Conservation (phyloP, 1,140 invertebrate species). For the Zaprionus inermis region DNA sequence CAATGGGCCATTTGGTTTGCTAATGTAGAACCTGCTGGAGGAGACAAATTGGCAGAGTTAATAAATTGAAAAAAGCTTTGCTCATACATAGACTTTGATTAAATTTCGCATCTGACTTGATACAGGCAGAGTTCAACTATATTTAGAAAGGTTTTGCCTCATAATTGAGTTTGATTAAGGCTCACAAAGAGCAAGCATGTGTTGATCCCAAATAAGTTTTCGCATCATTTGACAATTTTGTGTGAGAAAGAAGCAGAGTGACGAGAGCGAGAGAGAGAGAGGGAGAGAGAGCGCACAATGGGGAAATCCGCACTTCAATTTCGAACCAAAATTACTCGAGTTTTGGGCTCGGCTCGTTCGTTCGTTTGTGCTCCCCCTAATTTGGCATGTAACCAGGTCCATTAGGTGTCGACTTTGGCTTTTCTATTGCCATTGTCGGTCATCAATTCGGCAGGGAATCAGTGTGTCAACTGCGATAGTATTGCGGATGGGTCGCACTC, state of each 20-base stretch:
- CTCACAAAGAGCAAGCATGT: background rate
- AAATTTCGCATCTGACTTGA: background rate
- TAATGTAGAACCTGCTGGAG: background rate
- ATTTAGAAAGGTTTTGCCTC: background rate
- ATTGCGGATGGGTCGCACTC: slow-evolving; percentile 25
- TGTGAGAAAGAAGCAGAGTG: background rate
- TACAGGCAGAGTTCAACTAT: background rate
- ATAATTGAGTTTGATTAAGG: slow-evolving; percentile 7
- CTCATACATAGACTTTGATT: slow-evolving; percentile 5
- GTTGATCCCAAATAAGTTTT: slow-evolving; percentile 16
- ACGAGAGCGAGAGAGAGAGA: background rate
- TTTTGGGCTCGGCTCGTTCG: slow-evolving; percentile 25
- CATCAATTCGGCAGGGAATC: slow-evolving; percentile 54
- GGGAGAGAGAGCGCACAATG: slow-evolving; percentile 25
- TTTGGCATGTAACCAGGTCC: slow-evolving; percentile 70
- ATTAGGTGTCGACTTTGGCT: slow-evolving; percentile 66
- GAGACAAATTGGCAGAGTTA: background rate
- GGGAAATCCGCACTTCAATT: slow-evolving; percentile 51
- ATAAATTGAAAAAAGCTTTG: background rate
- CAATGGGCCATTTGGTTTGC: background rate
- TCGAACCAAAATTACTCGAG: slow-evolving; percentile 23
- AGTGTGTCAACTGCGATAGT: slow-evolving; percentile 27
- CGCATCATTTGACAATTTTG: background rate
- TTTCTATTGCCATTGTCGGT: slow-evolving; percentile 36
- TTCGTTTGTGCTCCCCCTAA: slow-evolving; percentile 64